Base-by-base conservation (phyloP, 2,797 vertebrate species). In the Sternarchorhynchus goeldii region DNA sequence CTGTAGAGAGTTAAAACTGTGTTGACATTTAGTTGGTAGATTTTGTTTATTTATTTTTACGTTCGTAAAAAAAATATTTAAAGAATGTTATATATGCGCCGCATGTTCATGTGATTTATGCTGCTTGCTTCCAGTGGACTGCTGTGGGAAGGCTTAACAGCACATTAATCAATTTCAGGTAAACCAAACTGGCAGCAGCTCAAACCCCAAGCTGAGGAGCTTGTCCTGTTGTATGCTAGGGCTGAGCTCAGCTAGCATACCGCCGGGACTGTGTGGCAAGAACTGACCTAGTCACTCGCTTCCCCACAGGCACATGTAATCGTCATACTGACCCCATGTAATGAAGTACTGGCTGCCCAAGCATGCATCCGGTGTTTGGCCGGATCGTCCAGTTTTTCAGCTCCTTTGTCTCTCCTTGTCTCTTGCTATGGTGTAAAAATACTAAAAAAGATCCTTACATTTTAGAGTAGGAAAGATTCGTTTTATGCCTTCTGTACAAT, bases 321-420 rank as follows among this genome's bases (percentile, higher is more conserved):
- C 39, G 10, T 70, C 45, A 50, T 55, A 55, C 16, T 70, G 45
- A 5, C 50, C 67, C 50, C 67, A 31, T 25, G 45, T 41, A 29
- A 70, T 70, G 45, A 70, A 70, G 25, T 70, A 70, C 50, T 70
- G 67, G 45, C 53, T 68, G n/a, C 65, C 65, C 39, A 12, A 2
- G 41, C 10, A 8, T 7, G 7, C 41, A 8, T 14, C 45, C 8
- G 45, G 45, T 2, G 12, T 50, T 50, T 12, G 10, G 45, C 45
- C 14, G 45, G 45, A 14, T 12, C 12, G 45, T 50, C 45, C 12
- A 14, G 45, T 14, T 50, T 50, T 50, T 50, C 45, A 50, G 45
- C 8, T 12, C 45, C 12, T 25, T 25, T 25, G 25, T 25, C 25
- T 25, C 25, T 25, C 25, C 25, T 25, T 25, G 25, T 25, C 25